Conservation (phyloP, 2,888 invertebrate genomes). For the Leptinotarsa rubiginosa region DNA sequence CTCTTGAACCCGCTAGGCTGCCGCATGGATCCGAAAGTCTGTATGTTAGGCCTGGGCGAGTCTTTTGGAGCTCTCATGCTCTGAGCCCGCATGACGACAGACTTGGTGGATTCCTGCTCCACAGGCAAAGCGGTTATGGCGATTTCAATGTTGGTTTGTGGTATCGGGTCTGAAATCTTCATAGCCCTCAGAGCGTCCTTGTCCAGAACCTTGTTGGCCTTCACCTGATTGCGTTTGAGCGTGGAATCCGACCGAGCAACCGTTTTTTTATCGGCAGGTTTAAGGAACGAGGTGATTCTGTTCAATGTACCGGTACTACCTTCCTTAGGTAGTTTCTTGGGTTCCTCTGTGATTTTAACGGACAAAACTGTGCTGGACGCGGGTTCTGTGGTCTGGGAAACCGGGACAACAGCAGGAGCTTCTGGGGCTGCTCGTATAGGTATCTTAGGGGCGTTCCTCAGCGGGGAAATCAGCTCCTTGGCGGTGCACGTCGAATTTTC, state of each 20-base stretch:
- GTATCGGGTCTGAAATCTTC: slow-evolving; percentile 87
- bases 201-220: slow-evolving; percentile 76
- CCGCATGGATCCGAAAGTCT: slow-evolving; percentile 87
- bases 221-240: slow-evolving; percentile 71
- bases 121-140: slow-evolving; percentile 73
- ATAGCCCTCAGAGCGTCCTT: slow-evolving; percentile 79
- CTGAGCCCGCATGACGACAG: slow-evolving; percentile 81
- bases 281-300: slow-evolving; percentile 81
- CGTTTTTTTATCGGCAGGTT: slow-evolving; percentile 71
- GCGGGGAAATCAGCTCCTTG: slow-evolving; percentile 77
- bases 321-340: slow-evolving; percentile 69
- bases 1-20: slow-evolving; percentile 75
- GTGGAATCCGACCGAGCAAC: slow-evolving; percentile 69
- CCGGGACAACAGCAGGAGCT: slow-evolving; percentile 67
- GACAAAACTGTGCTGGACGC: slow-evolving; percentile 58
- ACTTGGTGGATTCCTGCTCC: slow-evolving; percentile 68
- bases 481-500: slow-evolving; percentile 86
- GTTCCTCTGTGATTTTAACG: slow-evolving; percentile 62
- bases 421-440: slow-evolving; percentile 74
- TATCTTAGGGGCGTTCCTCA: slow-evolving; percentile 72
- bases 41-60: slow-evolving; percentile 71
- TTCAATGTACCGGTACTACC: slow-evolving; percentile 71
- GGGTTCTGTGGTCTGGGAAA: slow-evolving; percentile 59
- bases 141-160: slow-evolving; percentile 75
- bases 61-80: slow-evolving; percentile 78